Base-by-base conservation (phyloP, 1,140 invertebrate genomes). In the Fragariocoptes setiger region DNA sequence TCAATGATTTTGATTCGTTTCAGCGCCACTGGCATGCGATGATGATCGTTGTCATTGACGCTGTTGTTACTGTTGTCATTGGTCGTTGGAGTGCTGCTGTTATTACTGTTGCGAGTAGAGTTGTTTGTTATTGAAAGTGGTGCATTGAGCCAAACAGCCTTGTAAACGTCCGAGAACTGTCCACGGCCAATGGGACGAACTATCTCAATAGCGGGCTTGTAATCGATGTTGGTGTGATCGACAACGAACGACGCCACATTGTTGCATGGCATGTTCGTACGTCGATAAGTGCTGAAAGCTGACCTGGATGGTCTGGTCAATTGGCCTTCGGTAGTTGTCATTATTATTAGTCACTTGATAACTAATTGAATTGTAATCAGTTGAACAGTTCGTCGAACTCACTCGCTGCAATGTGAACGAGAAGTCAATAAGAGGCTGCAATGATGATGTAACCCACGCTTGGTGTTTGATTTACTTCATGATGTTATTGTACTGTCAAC, bases 1-100 rank as follows among this genome's bases (percentile, higher is more conserved):
- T 70, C 66, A 56, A 65, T 66, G 19, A 72, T 64, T 53, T 65
- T 60, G 13, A 72, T 64, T 56, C 69, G 69, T 52, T 72, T 72
- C 36, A 72, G 50, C 12, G 70, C 70, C 12, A 70, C 63, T 8
- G 8, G 8, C 25, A 31, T 31, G 25, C 25, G 25, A 31, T n/a
- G 8, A 31, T 8, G 8, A 8, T 31, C 8, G n/a, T 31, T 31
- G 8, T 31, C 8, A 31, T 31, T n/a, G n/a, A 31, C 25, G n/a
- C 8, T 8, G 8, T 31, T 8, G 25, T 31, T 31, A n/a, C 8
- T 8, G n/a, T 31, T 8, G n/a, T 31, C 8, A 31, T 31, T 8
- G n/a, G 8, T 31, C n/a, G 8, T 8, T 8, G 8, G 8, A 8
- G n/a, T 31, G 8, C n/a, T 8, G 8, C n/a, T 8, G 25, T 31